Percentiles rank a stretch among this genome's conserved stretches.
Evolutionary conservation across 2,797 vertebrate genomes (phyloP).

Genomic region (Onychomys arenicola): DNA sequence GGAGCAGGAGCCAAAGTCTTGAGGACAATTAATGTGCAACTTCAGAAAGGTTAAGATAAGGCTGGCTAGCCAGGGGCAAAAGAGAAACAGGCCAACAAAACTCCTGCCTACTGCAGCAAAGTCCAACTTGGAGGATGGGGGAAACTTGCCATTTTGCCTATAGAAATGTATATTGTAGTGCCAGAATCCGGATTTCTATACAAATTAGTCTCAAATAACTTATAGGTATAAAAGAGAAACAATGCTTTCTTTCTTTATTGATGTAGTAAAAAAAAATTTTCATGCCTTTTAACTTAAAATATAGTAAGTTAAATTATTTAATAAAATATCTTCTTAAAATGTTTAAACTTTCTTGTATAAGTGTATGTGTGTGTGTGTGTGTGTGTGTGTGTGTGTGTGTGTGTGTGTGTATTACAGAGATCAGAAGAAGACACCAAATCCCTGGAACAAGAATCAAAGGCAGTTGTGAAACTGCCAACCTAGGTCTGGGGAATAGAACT

Average conservation of each 20-base stretch:
- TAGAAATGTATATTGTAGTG: not conserved
- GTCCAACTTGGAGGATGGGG: not conserved
- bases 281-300: not conserved
- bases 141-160: not conserved
- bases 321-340: not conserved
- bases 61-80: not conserved
- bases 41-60: slow-evolving; percentile 69
- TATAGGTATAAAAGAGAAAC: not conserved
- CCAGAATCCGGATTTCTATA: slow-evolving; percentile 2
- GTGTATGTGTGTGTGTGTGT: not conserved
- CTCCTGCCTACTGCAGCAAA: not conserved
- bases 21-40: slow-evolving; percentile 34
- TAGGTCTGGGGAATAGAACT: not conserved
- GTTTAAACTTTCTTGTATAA: not conserved
- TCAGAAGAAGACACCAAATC: not conserved
- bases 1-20: slow-evolving; percentile 3
- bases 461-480: not conserved
- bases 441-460: not conserved
- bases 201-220: not conserved
- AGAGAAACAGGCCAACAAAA: not conserved
- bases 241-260: not conserved
- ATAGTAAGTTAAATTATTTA: not conserved
- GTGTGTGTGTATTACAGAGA: not conserved
- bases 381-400: not conserved
- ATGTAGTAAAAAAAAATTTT: not conserved